These are phyloP conservation scores for Petrosia ficiformis DNA, from an alignment of 37 sponge, comb jelly and placozoan species.

Conservation along the genomic window DNA sequence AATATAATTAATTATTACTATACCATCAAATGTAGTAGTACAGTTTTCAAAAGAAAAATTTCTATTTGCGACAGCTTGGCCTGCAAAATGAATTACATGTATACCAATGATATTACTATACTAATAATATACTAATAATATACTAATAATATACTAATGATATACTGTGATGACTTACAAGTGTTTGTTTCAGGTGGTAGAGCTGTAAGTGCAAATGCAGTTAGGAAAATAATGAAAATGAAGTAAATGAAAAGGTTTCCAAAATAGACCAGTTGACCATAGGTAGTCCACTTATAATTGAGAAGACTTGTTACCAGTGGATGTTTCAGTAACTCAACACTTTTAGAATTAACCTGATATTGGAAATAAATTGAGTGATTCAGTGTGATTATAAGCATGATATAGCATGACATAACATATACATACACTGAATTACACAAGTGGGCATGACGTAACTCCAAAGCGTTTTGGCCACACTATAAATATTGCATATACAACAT, in stretches of 20 bases:
- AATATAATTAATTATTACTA: background rate
- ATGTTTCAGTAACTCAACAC: conserved; percentile 77
- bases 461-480: too few relatives aligned
- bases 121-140: background rate
- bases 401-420: too few relatives aligned
- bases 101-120: background rate
- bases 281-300: conserved; percentile 79
- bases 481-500: too few relatives aligned
- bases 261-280: conserved; percentile 76
- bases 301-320: conserved; percentile 87
- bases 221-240: conserved; percentile 71
- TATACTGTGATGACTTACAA: conserved; percentile 61
- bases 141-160: background rate
- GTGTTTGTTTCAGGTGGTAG: conserved; percentile 37
- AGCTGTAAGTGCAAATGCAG: conserved; percentile 70
- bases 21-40: too few relatives aligned
- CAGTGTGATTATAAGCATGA: too few relatives aligned
- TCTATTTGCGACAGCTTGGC: background rate
- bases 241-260: conserved; percentile 77
- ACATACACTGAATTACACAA: too few relatives aligned
- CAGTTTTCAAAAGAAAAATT: too few relatives aligned
- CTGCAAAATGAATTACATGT: background rate
- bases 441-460: too few relatives aligned
- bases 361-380: background rate
- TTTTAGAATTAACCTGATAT: conserved; percentile 23